phyloP scores from a whole-genome alignment of 2,888 invertebrate species.

The Eurois occulta region DNA sequence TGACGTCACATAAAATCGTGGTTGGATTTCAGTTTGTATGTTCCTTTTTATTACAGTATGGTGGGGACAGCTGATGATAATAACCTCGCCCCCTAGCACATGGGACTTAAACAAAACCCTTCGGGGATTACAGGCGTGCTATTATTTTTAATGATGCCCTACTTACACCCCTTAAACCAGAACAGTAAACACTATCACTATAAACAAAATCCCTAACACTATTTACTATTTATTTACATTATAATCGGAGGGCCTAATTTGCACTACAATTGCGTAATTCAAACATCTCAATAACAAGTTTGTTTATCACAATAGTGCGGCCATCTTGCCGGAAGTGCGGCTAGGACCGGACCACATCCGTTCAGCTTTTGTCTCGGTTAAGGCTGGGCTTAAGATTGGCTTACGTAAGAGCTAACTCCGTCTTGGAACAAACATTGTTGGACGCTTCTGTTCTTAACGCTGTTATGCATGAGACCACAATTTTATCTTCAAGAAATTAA shows the following conservation, averaged over 20 bases:
- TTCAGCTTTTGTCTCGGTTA: constrained; percentile 66
- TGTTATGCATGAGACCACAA: constrained; percentile 52
- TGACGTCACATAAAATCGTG: neutral
- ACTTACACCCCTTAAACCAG: neutral
- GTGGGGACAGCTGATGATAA: too few species aligned
- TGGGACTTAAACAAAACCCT: neutral
- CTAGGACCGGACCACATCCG: constrained; percentile 67
- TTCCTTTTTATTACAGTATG: neutral
- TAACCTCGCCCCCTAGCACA: neutral
- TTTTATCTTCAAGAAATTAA: constrained; percentile 31
- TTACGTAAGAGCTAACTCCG: constrained; percentile 63
- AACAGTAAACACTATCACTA: neutral
- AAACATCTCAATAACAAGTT: constrained; percentile 69
- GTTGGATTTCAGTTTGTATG: neutral
- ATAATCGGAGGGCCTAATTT: constrained; percentile 39
- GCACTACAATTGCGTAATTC: constrained; percentile 63
- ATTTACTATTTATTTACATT: constrained; percentile 29
- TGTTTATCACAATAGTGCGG: constrained; percentile 64
- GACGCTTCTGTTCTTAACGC: constrained; percentile 50
- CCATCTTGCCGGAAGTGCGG: constrained; percentile 71
- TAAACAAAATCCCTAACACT: neutral
- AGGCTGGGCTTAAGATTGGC: constrained; percentile 64
- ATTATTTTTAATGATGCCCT: neutral
- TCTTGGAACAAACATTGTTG: constrained; percentile 61
- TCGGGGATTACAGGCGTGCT: neutral